Conservation (phyloP, 2,797 vertebrate genomes). For the Salarias fasciatus region DNA sequence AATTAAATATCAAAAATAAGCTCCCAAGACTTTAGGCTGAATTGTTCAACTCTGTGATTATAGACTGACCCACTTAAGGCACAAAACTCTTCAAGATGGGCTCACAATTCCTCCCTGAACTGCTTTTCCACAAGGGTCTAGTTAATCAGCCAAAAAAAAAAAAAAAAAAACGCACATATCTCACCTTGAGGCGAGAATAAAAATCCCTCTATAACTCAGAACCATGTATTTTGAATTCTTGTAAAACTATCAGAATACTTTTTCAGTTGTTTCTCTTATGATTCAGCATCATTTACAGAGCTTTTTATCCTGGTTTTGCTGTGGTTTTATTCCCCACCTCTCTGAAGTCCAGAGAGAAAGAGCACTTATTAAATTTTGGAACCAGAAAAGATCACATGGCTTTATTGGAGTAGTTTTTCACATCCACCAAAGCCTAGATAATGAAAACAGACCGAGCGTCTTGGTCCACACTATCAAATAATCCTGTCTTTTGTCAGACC, state of each 20-base stretch:
- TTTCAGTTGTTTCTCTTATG: constrained; percentile 1
- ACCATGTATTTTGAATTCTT: constrained; percentile 31
- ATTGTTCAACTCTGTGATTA: constrained; percentile 33
- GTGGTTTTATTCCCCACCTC: constrained; percentile 12
- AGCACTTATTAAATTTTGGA: constrained; percentile 47
- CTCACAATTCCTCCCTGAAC: constrained; percentile 33
- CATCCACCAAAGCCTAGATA: constrained; percentile 37
- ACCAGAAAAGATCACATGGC: constrained; percentile 20
- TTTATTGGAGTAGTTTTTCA: constrained; percentile 43
- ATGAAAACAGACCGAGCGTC: constrained; percentile 53
- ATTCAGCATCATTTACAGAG: constrained; percentile 18
- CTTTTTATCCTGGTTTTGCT: constrained; percentile 7
- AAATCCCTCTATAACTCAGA: constrained; percentile 30
- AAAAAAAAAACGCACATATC: too few relatives aligned
- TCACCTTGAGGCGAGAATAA: constrained; percentile 33
- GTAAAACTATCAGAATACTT: constrained; percentile 3
- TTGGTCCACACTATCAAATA: constrained; percentile 50
- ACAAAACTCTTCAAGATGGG: constrained; percentile 27
- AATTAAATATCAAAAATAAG: constrained; percentile 38
- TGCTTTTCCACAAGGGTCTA: constrained; percentile 33
- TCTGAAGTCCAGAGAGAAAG: constrained; percentile 10
- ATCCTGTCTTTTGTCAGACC: constrained; percentile 55
- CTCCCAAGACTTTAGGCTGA: constrained; percentile 27
- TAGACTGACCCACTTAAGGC: constrained; percentile 52
- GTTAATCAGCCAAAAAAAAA: constrained; percentile 35